These are phyloP conservation scores for Aricia artaxerxes DNA, from an alignment of 2,888 invertebrate species.

Conservation along the genomic window DNA sequence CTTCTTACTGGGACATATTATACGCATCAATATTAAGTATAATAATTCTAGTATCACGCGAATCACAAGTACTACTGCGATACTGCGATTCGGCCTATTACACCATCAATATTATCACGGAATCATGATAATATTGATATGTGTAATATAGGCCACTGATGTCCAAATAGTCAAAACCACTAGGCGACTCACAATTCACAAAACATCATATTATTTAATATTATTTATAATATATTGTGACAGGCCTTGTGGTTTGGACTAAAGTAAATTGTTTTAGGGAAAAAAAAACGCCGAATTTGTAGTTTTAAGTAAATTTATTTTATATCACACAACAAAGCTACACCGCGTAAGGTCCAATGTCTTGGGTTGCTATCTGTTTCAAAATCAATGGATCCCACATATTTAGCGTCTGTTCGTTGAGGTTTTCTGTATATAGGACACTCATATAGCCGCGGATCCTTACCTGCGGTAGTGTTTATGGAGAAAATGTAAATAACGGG, in stretches of 20 bases:
- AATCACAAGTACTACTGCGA: too few relatives aligned
- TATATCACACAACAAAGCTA: conserved; percentile 97
- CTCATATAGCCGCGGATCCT: conserved; percentile 94
- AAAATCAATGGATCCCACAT: conserved; percentile 96
- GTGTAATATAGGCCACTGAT: neutral
- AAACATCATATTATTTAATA: too few relatives aligned
- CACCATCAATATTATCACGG: too few relatives aligned
- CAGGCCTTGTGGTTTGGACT: neutral
- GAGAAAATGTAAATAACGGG: conserved; percentile 98
- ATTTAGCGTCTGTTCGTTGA: conserved; percentile 95
- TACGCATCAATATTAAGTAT: too few relatives aligned
- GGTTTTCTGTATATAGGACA: conserved; percentile 98
- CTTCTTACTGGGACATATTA: neutral
- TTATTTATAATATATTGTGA: neutral
- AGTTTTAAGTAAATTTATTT: conserved; percentile 82
- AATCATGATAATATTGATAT: too few relatives aligned
- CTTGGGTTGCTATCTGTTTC: conserved; percentile 95
- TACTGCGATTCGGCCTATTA: too few relatives aligned
- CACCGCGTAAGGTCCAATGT: conserved; percentile 97
- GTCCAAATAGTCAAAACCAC: neutral
- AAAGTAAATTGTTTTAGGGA: neutral
- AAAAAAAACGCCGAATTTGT: neutral
- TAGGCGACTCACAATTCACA: neutral
- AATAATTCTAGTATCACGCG: too few relatives aligned
- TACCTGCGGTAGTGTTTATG: conserved; percentile 95